Percentiles rank a stretch among this genome's conserved stretches.
Evolutionary conservation across 35 echinoderm and acorn worm species (phyloP).

Genomic region (Lytechinus pictus): DNA sequence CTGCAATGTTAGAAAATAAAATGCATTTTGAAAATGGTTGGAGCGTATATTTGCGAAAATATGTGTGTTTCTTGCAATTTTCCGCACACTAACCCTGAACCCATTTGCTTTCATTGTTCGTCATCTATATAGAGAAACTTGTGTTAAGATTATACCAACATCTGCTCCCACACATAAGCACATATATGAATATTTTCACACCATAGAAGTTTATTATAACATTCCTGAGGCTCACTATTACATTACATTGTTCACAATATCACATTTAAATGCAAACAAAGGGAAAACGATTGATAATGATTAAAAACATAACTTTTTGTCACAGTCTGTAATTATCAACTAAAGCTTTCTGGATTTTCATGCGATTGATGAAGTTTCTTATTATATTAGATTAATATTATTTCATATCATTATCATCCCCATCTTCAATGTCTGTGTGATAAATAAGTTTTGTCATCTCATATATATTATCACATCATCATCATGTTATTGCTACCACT

Average conservation of each 20-base stretch:
- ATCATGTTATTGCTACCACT: no score
- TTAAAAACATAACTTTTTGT: not conserved
- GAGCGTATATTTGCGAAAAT: constrained; percentile 7
- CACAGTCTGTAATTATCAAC: not conserved
- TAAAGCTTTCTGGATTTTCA: no score
- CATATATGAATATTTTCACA: not conserved
- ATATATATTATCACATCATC: no score
- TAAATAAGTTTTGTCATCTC: no score
- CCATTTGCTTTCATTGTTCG: not conserved
- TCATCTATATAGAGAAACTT: not conserved
- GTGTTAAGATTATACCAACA: not conserved
- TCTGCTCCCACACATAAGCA: not conserved
- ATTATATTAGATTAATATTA: no score
- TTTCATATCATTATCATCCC: no score
- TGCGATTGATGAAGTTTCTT: no score
- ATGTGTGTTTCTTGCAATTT: not conserved
- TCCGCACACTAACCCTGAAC: not conserved
- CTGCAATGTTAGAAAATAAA: not conserved
- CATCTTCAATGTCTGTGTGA: no score
- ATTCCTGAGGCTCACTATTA: not conserved
- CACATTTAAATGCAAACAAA: not conserved
- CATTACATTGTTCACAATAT: not conserved
- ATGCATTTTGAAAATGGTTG: not conserved
- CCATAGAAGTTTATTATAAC: not conserved
- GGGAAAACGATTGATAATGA: not conserved